These are phyloP conservation scores for Eurois occulta DNA, from an alignment of 2,888 invertebrate species.

Conservation along the genomic window DNA sequence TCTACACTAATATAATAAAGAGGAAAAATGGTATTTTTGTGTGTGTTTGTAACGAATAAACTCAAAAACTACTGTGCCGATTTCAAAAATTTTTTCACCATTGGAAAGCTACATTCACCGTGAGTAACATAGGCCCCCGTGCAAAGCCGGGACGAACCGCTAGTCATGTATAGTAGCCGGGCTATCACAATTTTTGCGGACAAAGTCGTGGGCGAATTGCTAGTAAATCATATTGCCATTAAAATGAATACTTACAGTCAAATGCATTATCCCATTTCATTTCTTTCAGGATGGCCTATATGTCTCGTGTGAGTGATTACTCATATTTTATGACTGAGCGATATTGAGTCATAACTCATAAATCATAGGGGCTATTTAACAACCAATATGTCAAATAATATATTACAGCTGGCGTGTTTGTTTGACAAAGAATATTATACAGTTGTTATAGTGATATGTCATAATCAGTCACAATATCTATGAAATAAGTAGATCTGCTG, in stretches of 20 bases:
- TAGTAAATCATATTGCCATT: too few species aligned
- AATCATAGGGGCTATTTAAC: conserved; percentile 41
- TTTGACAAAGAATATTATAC: conserved; percentile 14
- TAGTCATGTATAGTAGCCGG: too few species aligned
- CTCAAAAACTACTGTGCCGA: too few species aligned
- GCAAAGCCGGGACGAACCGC: too few species aligned
- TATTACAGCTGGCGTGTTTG: conserved; percentile 18
- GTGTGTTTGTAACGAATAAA: too few species aligned
- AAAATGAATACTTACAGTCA: not conserved
- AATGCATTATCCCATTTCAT: not conserved
- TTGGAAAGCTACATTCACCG: too few species aligned
- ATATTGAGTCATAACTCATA: conserved; percentile 47
- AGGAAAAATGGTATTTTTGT: too few species aligned
- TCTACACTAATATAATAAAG: too few species aligned
- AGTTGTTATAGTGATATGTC: conserved; percentile 1
- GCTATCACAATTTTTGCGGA: too few species aligned
- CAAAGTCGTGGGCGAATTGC: too few species aligned
- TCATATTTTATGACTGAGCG: conserved; percentile 20
- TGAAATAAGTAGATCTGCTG: not conserved
- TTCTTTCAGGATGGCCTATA: not conserved
- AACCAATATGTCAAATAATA: conserved; percentile 50
- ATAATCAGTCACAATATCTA: conserved; percentile 23
- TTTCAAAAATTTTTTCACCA: too few species aligned
- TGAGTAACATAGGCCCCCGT: too few species aligned
- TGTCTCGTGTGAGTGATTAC: conserved; percentile 24